phyloP scores from a whole-genome alignment of 1,140 invertebrate species.

The Anoplophora glabripennis region DNA sequence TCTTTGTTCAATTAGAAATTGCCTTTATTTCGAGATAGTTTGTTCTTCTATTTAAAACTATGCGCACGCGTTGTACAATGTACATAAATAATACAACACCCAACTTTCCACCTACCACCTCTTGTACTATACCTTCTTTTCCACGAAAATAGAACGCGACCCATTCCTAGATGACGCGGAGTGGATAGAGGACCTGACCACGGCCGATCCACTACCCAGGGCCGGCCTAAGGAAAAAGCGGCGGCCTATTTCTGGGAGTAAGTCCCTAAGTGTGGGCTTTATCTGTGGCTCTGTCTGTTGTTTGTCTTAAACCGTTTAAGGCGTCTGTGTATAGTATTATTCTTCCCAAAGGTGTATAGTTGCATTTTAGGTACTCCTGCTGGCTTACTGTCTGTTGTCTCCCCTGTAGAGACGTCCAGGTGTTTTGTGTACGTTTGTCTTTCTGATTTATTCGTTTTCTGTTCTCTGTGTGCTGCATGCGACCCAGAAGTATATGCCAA shows the following conservation, averaged over 20 bases:
- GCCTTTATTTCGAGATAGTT: no score
- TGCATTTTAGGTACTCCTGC: constrained; percentile 16
- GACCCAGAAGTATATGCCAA: constrained; percentile 7
- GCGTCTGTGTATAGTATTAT: constrained; percentile 10
- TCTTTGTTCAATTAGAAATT: no score
- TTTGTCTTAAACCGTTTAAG: constrained; percentile 2
- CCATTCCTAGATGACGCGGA: constrained; percentile 18
- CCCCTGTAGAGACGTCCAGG: constrained; percentile 13
- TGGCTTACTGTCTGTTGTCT: constrained; percentile 12
- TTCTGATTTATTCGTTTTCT: constrained; percentile 1
- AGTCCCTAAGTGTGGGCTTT: constrained; percentile 43
- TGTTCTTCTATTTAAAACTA: no score
- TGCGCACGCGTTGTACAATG: no score
- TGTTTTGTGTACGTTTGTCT: constrained; percentile 21
- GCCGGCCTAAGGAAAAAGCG: constrained; percentile 50
- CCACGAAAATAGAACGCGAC: constrained; percentile 14
- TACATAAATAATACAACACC: no score
- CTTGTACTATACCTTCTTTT: background rate
- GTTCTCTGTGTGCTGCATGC: no score
- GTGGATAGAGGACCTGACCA: constrained; percentile 18
- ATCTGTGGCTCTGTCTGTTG: constrained; percentile 15
- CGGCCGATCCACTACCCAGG: constrained; percentile 21
- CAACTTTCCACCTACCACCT: no score
- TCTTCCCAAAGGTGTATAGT: constrained; percentile 10
- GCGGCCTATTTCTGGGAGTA: constrained; percentile 49